Evolutionary conservation across 2,797 vertebrate species (phyloP).

Genomic region (Microctenopoma lineatum): DNA sequence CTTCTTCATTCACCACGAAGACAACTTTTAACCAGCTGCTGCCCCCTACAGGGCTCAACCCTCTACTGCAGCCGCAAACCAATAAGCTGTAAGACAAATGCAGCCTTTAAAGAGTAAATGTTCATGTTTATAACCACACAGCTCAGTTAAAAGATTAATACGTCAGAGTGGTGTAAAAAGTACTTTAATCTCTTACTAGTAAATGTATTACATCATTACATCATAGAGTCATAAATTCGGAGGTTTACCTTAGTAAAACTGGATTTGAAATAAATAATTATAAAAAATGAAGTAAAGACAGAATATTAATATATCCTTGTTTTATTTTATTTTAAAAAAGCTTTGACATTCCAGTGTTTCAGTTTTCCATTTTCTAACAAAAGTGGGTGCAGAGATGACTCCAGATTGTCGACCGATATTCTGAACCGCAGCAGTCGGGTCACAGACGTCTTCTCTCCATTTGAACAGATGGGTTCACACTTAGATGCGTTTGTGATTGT

Average conservation of each 20-base stretch:
- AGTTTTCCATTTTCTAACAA: conserved; percentile 83
- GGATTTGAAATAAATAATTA: neutral
- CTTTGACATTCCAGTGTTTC: conserved; percentile 86
- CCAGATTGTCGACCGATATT: conserved; percentile 73
- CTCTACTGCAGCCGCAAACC: neutral
- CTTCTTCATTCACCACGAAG: conserved; percentile 19
- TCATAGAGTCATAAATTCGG: too few species aligned
- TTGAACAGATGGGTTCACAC: conserved; percentile 30
- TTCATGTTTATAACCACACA: too few species aligned
- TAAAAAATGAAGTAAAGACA: neutral
- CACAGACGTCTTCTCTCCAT: conserved; percentile 41
- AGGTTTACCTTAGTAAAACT: too few species aligned
- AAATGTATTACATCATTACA: too few species aligned
- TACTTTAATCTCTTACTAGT: too few species aligned
- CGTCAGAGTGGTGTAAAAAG: too few species aligned
- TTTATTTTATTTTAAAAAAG: conserved; percentile 74
- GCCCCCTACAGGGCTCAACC: neutral
- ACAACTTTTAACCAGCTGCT: fast-evolving
- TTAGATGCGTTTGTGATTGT: conserved; percentile 23
- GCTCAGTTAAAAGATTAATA: too few species aligned
- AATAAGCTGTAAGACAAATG: too few species aligned
- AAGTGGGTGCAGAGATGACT: conserved; percentile 68
- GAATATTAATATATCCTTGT: conserved; percentile 35
- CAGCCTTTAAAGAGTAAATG: too few species aligned
- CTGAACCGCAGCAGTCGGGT: conserved; percentile 47